Percentiles rank a stretch among this genome's conserved stretches.
Conservation (phyloP, 2,888 invertebrate genomes). For the Andrena minutula region DNA sequence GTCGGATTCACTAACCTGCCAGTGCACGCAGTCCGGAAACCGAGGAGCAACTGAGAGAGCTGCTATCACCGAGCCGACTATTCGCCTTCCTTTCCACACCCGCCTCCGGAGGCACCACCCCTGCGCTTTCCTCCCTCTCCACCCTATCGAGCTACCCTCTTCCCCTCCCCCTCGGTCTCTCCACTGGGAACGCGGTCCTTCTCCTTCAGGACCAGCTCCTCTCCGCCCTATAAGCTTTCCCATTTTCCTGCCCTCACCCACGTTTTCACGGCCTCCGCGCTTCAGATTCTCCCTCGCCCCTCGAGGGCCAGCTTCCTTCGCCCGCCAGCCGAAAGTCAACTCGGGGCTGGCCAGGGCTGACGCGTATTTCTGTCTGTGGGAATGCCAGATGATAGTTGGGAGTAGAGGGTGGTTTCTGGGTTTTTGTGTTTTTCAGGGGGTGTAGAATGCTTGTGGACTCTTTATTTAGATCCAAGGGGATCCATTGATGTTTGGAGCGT, state of each 20-base stretch:
- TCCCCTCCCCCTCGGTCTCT: conserved; percentile 7
- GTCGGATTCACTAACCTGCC: conserved; percentile 78
- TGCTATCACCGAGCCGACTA: conserved; percentile 70
- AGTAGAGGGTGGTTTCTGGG: too few species aligned
- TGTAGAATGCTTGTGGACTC: too few species aligned
- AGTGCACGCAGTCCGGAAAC: conserved; percentile 83
- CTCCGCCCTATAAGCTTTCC: conserved; percentile 1
- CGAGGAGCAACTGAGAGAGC: conserved; percentile 82
- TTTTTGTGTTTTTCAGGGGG: too few species aligned
- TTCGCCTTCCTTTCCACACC: conserved; percentile 71
- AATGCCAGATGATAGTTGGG: too few species aligned
- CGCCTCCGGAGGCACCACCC: conserved; percentile 53
- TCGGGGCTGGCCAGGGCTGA: too few species aligned
- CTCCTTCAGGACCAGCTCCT: conserved; percentile 23
- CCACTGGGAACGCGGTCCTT: conserved; percentile 1
- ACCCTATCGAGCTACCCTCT: neutral
- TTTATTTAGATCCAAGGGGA: too few species aligned
- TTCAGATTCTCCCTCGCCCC: neutral
- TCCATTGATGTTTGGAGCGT: neutral
- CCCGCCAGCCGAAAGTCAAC: too few species aligned
- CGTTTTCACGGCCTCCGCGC: neutral
- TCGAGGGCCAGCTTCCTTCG: too few species aligned
- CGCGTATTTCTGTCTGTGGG: too few species aligned
- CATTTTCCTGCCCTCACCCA: neutral
- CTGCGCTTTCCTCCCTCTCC: conserved; percentile 41